Evolutionary conservation across 2,113 vertebrate species (phyloP).

Genomic region (Sebastes schlegelii): DNA sequence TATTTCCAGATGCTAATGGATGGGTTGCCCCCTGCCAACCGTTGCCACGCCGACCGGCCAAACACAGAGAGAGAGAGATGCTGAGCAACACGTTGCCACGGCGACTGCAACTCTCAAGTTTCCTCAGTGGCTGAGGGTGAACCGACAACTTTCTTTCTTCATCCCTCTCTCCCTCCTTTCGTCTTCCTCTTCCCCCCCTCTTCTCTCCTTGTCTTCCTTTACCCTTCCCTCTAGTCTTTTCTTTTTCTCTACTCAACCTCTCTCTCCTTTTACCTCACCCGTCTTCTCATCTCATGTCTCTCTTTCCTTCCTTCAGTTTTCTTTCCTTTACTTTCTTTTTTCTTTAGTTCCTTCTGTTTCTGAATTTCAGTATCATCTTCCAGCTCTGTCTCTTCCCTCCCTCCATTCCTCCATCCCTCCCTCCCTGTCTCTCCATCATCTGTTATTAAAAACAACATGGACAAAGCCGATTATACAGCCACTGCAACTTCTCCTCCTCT

Average conservation of each 20-base stretch:
- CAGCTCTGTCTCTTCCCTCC: conserved; percentile 11
- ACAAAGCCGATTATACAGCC: conserved; percentile 29
- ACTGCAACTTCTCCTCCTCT: conserved; percentile 8
- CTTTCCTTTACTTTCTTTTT: conserved; percentile 32
- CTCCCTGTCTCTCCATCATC: conserved; percentile 4
- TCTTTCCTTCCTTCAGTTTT: conserved; percentile 28
- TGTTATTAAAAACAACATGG: conserved; percentile 28
- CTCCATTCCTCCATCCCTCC: neutral
- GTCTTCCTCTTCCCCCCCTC: too few species aligned
- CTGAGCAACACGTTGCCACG: conserved; percentile 76
- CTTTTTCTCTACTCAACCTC: neutral
- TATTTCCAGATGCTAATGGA: conserved; percentile 82
- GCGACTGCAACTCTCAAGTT: conserved; percentile 71
- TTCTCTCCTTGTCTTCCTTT: neutral
- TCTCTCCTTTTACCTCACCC: neutral
- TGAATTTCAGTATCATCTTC: too few species aligned
- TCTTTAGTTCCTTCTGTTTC: too few species aligned
- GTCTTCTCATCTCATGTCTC: neutral
- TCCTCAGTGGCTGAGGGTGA: conserved; percentile 49
- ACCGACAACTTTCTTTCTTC: conserved; percentile 5
- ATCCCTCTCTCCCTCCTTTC: neutral
- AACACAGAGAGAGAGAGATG: conserved; percentile 57
- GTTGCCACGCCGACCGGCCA: conserved; percentile 54
- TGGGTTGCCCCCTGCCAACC: conserved; percentile 75
- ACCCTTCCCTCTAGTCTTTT: neutral